Base-by-base conservation (phyloP, 2,797 vertebrate species). In the Cirrhinus molitorella region DNA sequence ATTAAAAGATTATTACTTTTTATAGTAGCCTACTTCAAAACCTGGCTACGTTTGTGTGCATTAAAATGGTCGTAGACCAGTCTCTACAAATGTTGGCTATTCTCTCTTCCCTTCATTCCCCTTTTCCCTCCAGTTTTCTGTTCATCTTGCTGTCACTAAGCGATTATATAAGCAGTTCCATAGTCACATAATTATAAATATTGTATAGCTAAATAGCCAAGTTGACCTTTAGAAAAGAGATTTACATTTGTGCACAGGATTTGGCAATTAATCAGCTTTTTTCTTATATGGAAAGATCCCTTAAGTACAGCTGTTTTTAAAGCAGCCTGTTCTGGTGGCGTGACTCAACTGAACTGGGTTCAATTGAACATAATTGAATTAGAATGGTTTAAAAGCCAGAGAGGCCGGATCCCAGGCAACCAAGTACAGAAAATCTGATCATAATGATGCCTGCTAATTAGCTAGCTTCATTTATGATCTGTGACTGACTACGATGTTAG, bases 211-310 rank as follows among this genome's bases (percentile, higher is more conserved):
- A 59, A 88, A 85, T 43, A 66, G 66, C 75, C 19, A 57, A 49
- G 67, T 80, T 86, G 67, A 88, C 81, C 83, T 86, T 86, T 79
- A 80, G 76, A 37, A 67, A 65, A 80, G 31, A 55, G 53, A 86
- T 85, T 83, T 85, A 85, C 59, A 72, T 86, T 76, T 83, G 28
- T 45, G 40, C 19, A 74, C 49, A 71, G 65, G 74, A 80, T 67
- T 77, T 83, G 83, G 66, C 72, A 67, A 67, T 85, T 66, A 68
- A 55, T 85, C 83, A 84, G 65, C 63, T 19, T 23, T 65, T 68
- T 80, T 61, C n/a, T 2, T 37, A 12, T 59, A 59, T 23, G n/a
- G 21, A 55, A 71, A 70, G 65, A 47, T 31, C 40, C 51, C 23
- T 34, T 57, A 14, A 70, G 63, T 70, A 21, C 79, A 14, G 53